These are phyloP conservation scores for Addax nasomaculatus DNA, from an alignment of 2,113 vertebrate genomes.

Conservation along the genomic window DNA sequence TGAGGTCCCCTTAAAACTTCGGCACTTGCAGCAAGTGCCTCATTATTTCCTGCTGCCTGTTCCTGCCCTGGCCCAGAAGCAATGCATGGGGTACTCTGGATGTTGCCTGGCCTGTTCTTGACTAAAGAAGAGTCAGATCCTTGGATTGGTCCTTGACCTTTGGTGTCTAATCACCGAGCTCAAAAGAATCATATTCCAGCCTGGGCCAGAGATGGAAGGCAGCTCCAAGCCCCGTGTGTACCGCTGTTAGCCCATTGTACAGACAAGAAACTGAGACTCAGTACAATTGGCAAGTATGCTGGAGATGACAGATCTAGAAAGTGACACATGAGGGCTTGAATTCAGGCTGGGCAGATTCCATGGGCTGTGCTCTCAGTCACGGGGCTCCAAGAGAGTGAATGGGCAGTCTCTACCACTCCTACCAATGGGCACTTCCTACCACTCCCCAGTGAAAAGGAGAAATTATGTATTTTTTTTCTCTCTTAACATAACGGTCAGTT, in stretches of 20 bases:
- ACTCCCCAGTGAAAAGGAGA: background rate
- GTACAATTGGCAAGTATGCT: background rate
- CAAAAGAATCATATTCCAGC: background rate
- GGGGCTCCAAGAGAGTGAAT: background rate
- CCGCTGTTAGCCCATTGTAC: background rate
- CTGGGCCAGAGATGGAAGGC: background rate
- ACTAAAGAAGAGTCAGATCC: background rate
- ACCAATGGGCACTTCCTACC: background rate
- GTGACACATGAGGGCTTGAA: background rate
- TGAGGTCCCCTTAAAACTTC: background rate
- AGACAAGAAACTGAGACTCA: background rate
- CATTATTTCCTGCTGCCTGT: background rate
- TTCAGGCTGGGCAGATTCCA: rapidly evolving
- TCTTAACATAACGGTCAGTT: background rate
- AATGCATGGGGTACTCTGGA: background rate
- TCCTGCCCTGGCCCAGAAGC: background rate
- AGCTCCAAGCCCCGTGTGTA: background rate
- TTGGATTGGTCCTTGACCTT: background rate
- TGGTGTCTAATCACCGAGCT: background rate
- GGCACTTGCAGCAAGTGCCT: background rate
- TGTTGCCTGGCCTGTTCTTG: background rate
- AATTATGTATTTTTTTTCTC: background rate
- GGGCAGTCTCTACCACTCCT: too few relatives aligned
- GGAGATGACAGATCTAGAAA: background rate
- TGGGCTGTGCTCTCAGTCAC: background rate